Evolutionary conservation across 2,113 vertebrate species (phyloP).

Genomic region (Lepus timidus): DNA sequence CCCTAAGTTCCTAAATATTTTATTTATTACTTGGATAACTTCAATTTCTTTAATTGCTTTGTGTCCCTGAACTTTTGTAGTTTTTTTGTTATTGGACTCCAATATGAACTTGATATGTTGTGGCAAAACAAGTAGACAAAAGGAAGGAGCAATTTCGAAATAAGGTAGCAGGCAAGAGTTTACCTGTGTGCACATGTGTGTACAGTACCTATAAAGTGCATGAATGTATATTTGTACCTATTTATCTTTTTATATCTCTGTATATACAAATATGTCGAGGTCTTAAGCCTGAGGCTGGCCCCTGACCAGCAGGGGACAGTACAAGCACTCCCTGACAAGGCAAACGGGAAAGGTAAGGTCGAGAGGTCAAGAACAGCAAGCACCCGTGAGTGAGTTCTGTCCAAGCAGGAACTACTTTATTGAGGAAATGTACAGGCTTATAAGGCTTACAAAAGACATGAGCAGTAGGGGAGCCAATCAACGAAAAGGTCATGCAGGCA

Average conservation of each 20-base stretch:
- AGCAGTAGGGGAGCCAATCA: too few relatives aligned
- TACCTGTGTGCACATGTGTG: too few relatives aligned
- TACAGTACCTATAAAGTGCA: accelerated
- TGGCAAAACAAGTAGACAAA: not conserved
- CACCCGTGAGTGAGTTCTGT: too few relatives aligned
- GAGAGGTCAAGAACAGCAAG: too few relatives aligned
- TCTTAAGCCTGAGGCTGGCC: too few relatives aligned
- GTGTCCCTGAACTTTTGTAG: not conserved
- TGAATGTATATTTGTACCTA: not conserved
- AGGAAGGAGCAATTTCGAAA: not conserved
- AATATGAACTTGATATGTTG: not conserved
- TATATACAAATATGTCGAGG: not conserved
- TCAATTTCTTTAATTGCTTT: not conserved
- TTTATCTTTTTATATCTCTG: not conserved
- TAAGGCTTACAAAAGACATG: too few relatives aligned
- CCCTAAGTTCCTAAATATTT: not conserved
- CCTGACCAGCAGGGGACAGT: too few relatives aligned
- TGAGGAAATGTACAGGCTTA: too few relatives aligned
- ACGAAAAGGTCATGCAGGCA: too few relatives aligned
- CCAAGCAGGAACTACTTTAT: too few relatives aligned
- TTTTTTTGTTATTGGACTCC: not conserved
- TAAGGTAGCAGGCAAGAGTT: not conserved
- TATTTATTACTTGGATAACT: not conserved
- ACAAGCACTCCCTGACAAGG: too few relatives aligned
- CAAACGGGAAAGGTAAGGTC: too few relatives aligned